Evolutionary conservation across 2,113 vertebrate species (phyloP), one percentile per base, ranked within the genome.

Genomic region (Aspiorhynchus laticeps): DNA sequence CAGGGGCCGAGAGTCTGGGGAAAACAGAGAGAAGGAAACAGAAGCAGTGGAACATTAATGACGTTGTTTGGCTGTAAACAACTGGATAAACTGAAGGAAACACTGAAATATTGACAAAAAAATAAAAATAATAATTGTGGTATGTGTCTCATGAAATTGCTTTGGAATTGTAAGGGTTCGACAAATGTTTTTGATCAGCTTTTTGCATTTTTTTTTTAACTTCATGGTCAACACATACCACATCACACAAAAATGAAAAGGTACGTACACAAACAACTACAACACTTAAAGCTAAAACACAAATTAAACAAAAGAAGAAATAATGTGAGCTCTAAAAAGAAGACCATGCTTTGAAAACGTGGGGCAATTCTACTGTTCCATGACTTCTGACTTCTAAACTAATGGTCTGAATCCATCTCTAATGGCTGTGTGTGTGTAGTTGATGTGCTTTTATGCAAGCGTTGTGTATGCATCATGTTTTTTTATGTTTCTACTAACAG

Each of bases 1-100:
- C 95, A 99, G 95, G 93, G 98, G 98, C 93, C 98, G 97, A 94
- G 98, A 97, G 96, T 99, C 98, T 99, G 83, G 89, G 2, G 36
- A 51, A 90, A 61, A 88, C 15, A 63, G 28, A 74, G 63, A 41
- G 17, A 85, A 33, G 69, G 59, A 73, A 31, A 43, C 33, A 63
- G 15, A 41, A 71, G 11, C 69, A 7, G 71, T 41, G 77, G 24
- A 3, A 31, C 61, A 31, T 93, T 38, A 93, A 80, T 84, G 4
- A 75, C n/a, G 1, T n/a, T 87, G 89, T 84, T 87, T 77, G 17
- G 85, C 65, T 85, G 79, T 31, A 56, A 76, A 56, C 10, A 74
- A 78, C 73, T 65, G 51, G 12, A 79, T 12, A 69, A 82, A 80
- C 7, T 59, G 8, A 53, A 73, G 71, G 69, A 75, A 61, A 81